Evolutionary conservation across 2,888 invertebrate genomes (phyloP), one percentile per base, ranked within the genome.

Genomic region (Leucophenga maculata): DNA sequence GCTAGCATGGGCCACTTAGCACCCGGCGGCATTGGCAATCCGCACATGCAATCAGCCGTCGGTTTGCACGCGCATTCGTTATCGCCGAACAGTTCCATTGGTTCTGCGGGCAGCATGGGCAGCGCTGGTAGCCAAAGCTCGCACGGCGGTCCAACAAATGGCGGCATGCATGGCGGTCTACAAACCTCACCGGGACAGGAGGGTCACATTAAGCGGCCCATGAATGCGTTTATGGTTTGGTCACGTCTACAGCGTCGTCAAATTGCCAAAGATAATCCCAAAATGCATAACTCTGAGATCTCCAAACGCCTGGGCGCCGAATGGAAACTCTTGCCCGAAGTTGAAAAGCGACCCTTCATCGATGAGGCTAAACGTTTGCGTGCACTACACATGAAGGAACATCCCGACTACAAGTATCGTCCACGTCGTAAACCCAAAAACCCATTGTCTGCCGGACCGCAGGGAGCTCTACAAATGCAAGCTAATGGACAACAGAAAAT

Each of bases 201-300:
- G 80, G 93, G 92, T 11, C 96, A 97, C 89, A 97, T 98, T 85
- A 98, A 98, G 89, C 91, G 98, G 20, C 98, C 98, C 1, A 98
- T 98, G 98, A 98, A 98, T 90, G 97, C 98, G 0, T 98, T 98
- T 89, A 98, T 98, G 97, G 97, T 89, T 13, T 97, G 97, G 97
- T 97, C 97, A 6, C 90, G 97, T 54, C 93, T 96, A 52, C 97
- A 97, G 88, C 90, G 97, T 16, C 92, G 96, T 68, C 96, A 97
- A 89, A 97, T 98, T 84, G 96, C 97, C 1, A 92, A 95, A 89
- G 97, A 97, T 80, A 97, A 97, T 87, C 97, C 97, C 79, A 97
- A 94, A 88, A 95, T 95, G 95, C 95, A 95, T 88, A 95, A 95
- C 81, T 94, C 94, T 0, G 95, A 95, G 87, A 97, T 98, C 74